These are phyloP conservation scores for Volucella zonaria DNA, from an alignment of 2,888 invertebrate species.

Conservation along the genomic window DNA sequence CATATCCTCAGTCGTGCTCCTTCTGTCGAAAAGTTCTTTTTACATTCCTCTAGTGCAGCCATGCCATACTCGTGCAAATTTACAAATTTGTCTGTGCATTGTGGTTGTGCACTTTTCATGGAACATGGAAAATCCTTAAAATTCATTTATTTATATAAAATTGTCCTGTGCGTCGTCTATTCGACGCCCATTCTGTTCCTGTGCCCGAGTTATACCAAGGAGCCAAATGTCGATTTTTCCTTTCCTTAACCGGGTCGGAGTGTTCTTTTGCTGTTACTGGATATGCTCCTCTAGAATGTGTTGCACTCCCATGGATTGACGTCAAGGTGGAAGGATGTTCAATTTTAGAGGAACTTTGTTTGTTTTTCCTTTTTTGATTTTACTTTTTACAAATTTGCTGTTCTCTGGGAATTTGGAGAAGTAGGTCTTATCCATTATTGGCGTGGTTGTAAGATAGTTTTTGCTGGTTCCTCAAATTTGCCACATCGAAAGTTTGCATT, in stretches of 20 bases:
- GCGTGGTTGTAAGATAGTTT: constrained; percentile 40
- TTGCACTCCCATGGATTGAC: constrained; percentile 43
- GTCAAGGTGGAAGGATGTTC: constrained; percentile 51
- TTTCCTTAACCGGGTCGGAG: not conserved
- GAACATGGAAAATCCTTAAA: constrained; percentile 12
- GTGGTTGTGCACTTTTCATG: constrained; percentile 9
- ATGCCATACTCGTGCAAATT: constrained; percentile 1
- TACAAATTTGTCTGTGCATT: constrained; percentile 53
- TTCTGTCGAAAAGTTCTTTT: not conserved
- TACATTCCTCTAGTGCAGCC: constrained; percentile 31
- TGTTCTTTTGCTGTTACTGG: constrained; percentile 12
- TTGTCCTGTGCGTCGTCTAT: constrained; percentile 35
- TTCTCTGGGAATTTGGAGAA: not conserved
- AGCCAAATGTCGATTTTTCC: constrained; percentile 58
- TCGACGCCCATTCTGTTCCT: constrained; percentile 42
- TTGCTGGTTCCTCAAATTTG: constrained; percentile 43
- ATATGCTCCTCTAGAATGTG: constrained; percentile 15
- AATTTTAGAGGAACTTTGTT: constrained; percentile 38
- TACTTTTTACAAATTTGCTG: constrained; percentile 16
- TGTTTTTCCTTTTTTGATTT: not conserved
- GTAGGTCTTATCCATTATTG: constrained; percentile 57
- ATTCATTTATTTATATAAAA: constrained; percentile 31
- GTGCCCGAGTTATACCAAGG: constrained; percentile 51
- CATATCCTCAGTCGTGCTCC: constrained; percentile 7
- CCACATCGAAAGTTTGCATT: constrained; percentile 44